phyloP scores from a whole-genome alignment of 2,888 invertebrate species.

The Cheilosia scutellata region DNA sequence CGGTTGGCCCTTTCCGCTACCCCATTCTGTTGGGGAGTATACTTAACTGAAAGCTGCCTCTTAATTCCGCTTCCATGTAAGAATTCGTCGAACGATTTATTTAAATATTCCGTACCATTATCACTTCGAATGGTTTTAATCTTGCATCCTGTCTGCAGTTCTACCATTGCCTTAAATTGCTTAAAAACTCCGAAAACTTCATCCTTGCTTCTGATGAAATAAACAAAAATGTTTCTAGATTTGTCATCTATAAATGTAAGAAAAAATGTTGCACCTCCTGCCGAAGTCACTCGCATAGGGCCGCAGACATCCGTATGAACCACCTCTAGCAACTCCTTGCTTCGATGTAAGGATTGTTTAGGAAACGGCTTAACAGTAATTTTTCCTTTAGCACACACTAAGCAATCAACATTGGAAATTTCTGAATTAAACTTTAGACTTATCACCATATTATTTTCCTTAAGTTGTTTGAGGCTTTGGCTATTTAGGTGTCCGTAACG shows the following conservation, averaged over 20 bases:
- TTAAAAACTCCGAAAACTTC: constrained; percentile 55
- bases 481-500: constrained; percentile 30
- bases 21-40: constrained; percentile 72
- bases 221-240: constrained; percentile 35
- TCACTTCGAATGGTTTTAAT: constrained; percentile 52
- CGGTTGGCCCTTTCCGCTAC: constrained; percentile 63
- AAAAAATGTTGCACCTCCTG: constrained; percentile 37
- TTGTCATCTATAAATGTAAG: constrained; percentile 47
- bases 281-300: constrained; percentile 11
- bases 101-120: constrained; percentile 64
- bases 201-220: constrained; percentile 53
- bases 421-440: constrained; percentile 9
- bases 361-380: constrained; percentile 38
- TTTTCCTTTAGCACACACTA: constrained; percentile 44
- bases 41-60: constrained; percentile 43
- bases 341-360: constrained; percentile 4
- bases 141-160: constrained; percentile 14
- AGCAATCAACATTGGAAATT: neutral
- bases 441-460: constrained; percentile 4
- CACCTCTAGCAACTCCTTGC: constrained; percentile 28
- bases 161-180: constrained; percentile 36
- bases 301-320: constrained; percentile 55
- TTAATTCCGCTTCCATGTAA: constrained; percentile 54
- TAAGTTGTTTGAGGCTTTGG: constrained; percentile 8
- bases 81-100: constrained; percentile 39